These are phyloP conservation scores for Drosophila monieri DNA, from an alignment of 2,888 invertebrate species.

Conservation along the genomic window DNA sequence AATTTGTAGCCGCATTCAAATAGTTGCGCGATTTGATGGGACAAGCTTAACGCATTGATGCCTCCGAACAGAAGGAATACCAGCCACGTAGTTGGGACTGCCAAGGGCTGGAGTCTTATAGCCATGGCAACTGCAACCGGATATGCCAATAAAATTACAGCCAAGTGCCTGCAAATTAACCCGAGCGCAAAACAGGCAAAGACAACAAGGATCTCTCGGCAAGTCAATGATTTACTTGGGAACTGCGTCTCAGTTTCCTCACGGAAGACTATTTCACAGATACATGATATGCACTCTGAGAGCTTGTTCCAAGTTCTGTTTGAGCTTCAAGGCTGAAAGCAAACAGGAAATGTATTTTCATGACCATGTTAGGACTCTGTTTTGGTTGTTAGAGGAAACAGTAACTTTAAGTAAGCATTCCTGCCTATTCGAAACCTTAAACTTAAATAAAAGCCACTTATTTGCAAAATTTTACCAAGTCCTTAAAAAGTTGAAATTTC, in stretches of 20 bases:
- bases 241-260: conserved; percentile 6
- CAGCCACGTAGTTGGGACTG: conserved; percentile 13
- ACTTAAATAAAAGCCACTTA: conserved; percentile 8
- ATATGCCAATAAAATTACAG: conserved; percentile 54
- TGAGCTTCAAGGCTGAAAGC: not conserved
- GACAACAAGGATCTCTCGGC: conserved; percentile 13
- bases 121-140: conserved; percentile 23
- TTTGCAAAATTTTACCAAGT: conserved; percentile 9
- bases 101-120: not conserved
- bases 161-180: conserved; percentile 60
- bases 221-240: conserved; percentile 31
- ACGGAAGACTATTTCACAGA: conserved; percentile 17
- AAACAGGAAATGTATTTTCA: conserved; percentile 2
- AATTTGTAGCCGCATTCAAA: conserved; percentile 51
- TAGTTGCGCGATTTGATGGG: conserved; percentile 33
- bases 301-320: conserved; percentile 15
- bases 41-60: conserved; percentile 64
- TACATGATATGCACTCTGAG: not conserved
- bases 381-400: not conserved
- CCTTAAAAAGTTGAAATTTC: conserved; percentile 39
- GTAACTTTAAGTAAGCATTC: not conserved
- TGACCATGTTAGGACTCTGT: not conserved
- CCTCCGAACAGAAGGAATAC: conserved; percentile 45
- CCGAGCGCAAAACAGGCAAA: conserved; percentile 39
- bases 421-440: not conserved